Base-by-base conservation (phyloP, 2,797 vertebrate species). In the Pteropus rufus region DNA sequence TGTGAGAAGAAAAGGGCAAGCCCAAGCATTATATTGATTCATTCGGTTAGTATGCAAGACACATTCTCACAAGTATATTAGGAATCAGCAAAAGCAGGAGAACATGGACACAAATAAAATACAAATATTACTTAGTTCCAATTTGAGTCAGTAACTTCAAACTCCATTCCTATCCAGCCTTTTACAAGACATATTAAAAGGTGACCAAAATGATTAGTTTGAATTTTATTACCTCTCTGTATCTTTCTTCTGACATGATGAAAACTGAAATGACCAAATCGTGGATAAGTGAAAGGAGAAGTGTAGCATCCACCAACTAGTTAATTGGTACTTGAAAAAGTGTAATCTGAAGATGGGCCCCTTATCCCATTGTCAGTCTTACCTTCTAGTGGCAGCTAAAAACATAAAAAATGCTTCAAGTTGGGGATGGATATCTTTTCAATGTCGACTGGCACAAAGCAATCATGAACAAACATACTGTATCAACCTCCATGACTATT, bases 91-190 rank as follows among this genome's bases (percentile, higher is more conserved):
- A 94, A 86, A 21, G 10, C 8, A 86, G 52, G 18, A 82, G 39
- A 93, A 34, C 39, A 65, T 26, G 65, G 23, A 23, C 21, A 1
- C 7, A 62, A 58, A 60, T 49, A 87, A 95, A 96, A 89, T 77
- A 65, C 3, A 82, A 83, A 54, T 93, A 72, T 84, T 90, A 6
- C 11, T 10, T 21, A 79, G 8, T 87, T 31, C 15, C 8, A 89
- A 56, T 90, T 93, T 93, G 39, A 81, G 26, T 39, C 34, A 70
- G 5, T 76, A 91, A 91, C 29, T 89, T 96, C 31, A 95, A 75
- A 83, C 76, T 69, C 29, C 7, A 52, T 60, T 84, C 14, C 10
- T 82, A 65, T 10, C 24, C 23, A 90, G 9, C 14, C 10, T 95
- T 97, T 94, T 69, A 79, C 0, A 79, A 88, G 49, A 56, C 8